phyloP scores from a whole-genome alignment of 2,888 invertebrate genomes.

The Zootermopsis nevadensis region DNA sequence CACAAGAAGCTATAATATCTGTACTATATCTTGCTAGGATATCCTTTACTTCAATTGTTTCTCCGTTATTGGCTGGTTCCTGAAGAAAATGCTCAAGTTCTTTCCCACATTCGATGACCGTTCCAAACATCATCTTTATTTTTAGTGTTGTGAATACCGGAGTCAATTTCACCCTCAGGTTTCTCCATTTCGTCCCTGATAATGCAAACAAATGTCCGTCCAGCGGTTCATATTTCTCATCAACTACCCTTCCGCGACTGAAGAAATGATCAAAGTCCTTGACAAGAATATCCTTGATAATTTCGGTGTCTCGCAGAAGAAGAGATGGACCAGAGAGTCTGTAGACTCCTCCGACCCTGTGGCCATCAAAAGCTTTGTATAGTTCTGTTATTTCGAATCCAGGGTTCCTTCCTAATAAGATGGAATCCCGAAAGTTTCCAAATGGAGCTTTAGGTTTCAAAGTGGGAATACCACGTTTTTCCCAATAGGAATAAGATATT shows the following conservation, averaged over 20 bases:
- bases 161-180: conserved; percentile 71
- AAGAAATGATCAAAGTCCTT: conserved; percentile 74
- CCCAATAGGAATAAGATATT: conserved; percentile 66
- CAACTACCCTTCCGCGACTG: conserved; percentile 73
- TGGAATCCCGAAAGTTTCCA: conserved; percentile 70
- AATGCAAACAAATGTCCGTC: conserved; percentile 71
- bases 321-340: conserved; percentile 66
- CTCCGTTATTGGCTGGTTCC: conserved; percentile 57
- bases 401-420: conserved; percentile 69
- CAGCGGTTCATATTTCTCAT: conserved; percentile 71
- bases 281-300: conserved; percentile 69
- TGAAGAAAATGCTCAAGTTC: conserved; percentile 66
- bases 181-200: conserved; percentile 72
- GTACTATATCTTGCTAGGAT: conserved; percentile 60
- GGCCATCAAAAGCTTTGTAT: conserved; percentile 62
- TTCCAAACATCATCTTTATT: conserved; percentile 73
- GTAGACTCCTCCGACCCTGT: conserved; percentile 43
- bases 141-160: conserved; percentile 76
- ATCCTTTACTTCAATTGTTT: conserved; percentile 58
- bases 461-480: conserved; percentile 67
- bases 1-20: conserved; percentile 64
- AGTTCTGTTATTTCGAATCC: conserved; percentile 71
- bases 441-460: conserved; percentile 72
- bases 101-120: conserved; percentile 69
- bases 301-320: conserved; percentile 71